Evolutionary conservation across 2,113 vertebrate species (phyloP).

Genomic region (Hystrix cristata): DNA sequence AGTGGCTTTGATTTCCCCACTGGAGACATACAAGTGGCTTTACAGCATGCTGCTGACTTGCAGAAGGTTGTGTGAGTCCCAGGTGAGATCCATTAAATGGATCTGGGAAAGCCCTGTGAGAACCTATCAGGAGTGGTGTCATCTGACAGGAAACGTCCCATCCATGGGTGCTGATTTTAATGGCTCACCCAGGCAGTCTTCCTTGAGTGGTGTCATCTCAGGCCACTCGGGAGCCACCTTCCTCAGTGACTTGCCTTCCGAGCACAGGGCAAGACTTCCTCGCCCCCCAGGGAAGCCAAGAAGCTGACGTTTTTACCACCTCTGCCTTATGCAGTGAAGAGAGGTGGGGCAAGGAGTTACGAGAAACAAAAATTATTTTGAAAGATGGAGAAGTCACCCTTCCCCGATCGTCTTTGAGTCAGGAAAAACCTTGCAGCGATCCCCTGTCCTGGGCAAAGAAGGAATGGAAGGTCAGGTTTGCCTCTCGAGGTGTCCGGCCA

Average conservation of each 20-base stretch:
- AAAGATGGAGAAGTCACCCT: background rate
- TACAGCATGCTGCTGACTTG: background rate
- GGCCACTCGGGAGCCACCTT: background rate
- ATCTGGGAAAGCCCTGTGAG: background rate
- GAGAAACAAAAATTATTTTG: slow-evolving; percentile 1
- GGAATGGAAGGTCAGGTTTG: too few species aligned
- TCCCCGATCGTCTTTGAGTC: background rate
- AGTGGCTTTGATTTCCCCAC: background rate
- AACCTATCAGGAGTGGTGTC: background rate
- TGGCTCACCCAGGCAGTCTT: background rate
- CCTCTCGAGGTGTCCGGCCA: too few species aligned
- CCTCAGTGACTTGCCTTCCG: background rate
- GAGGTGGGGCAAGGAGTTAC: background rate
- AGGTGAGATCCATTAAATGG: background rate
- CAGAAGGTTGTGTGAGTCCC: background rate
- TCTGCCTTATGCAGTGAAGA: background rate
- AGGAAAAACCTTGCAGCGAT: too few species aligned
- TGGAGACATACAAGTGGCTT: background rate
- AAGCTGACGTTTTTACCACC: background rate
- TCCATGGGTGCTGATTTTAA: background rate
- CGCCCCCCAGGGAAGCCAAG: accelerated
- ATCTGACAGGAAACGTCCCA: background rate
- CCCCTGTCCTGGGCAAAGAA: background rate
- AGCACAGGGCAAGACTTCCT: background rate
- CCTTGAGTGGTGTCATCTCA: too few species aligned